Base-by-base conservation (phyloP, 2,888 invertebrate genomes). In the Punctoribates punctum region DNA sequence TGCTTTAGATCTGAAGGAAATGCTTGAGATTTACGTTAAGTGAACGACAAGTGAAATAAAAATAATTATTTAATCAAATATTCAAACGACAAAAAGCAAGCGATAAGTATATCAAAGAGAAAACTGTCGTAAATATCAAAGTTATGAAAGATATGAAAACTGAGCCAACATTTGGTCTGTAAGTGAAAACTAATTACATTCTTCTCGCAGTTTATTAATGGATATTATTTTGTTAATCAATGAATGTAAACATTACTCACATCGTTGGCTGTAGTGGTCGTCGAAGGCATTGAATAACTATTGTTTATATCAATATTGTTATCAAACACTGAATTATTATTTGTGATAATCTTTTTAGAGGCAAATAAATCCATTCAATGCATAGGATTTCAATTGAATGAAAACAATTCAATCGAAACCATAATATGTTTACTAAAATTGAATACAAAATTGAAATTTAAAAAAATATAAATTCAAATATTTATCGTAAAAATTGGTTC, bases 211-310 rank as follows among this genome's bases (percentile, higher is more conserved):
- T 51, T 51, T 51, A 51, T 51, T 11, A 51, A 13, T 42, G 13
- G 34, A 42, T 42, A 42, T 5, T 8, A 13, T 42, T 42, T 34
- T 8, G 13, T 8, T 42, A 42, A 42, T 42, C 34, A 34, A 57
- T 17, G 2, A 23, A 57, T 65, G 65, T 34, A 42, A 38, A 67
- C 38, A 67, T 67, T 3, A 67, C 67, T 67, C 34, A 67, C 67
- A 20, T 27, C 67, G 62, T 62, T 62, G 17, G 38, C 34, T 15
- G 67, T 67, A 27, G 67, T 67, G 13, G 67, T 60, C 17, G 60
- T 67, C 20, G 67, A 67, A 67, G 67, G 67, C 67, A 67, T 67
- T 67, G 42, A 67, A 67, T 42, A 67, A 38, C 29, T 67, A 38
- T 65, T 57, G 23, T 57, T 57, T 57, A 23, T 23, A 23, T 57